These are phyloP conservation scores for Rhagophthalmus giganteus DNA, from an alignment of 2,888 invertebrate genomes.

Conservation along the genomic window DNA sequence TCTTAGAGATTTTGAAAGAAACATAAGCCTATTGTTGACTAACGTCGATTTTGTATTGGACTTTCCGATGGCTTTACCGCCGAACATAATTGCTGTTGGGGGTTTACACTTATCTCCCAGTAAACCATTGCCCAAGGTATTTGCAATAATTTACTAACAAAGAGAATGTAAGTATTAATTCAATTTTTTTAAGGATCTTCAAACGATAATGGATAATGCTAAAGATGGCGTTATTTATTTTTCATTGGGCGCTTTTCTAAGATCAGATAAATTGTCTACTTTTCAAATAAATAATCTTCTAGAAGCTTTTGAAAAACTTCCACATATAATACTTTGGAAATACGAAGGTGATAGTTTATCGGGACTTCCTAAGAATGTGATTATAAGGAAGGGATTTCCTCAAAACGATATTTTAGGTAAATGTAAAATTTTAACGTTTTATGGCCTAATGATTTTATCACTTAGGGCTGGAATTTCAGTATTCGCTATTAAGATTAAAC, in stretches of 20 bases:
- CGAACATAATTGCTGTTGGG: slow-evolving; percentile 50
- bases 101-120: slow-evolving; percentile 46
- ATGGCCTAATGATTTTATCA: too few relatives aligned
- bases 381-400: slow-evolving; percentile 47
- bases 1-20: slow-evolving; percentile 39
- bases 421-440: too few relatives aligned
- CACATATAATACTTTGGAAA: slow-evolving; percentile 53
- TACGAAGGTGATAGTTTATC: slow-evolving; percentile 43
- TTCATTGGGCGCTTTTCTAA: slow-evolving; percentile 49
- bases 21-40: slow-evolving; percentile 43
- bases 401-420: slow-evolving; percentile 51
- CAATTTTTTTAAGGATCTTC: slow-evolving; percentile 45
- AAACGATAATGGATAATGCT: slow-evolving; percentile 45
- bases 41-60: slow-evolving; percentile 46
- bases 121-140: slow-evolving; percentile 43
- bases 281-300: slow-evolving; percentile 41
- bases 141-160: slow-evolving; percentile 2
- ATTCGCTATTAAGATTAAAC: too few relatives aligned
- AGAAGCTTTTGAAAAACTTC: slow-evolving; percentile 47
- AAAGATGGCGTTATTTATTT: slow-evolving; percentile 51
- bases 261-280: slow-evolving; percentile 42
- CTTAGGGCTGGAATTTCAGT: too few relatives aligned
- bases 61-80: slow-evolving; percentile 45
- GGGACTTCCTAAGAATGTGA: slow-evolving; percentile 47
- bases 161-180: too few relatives aligned